Evolutionary conservation across 1,140 invertebrate species (phyloP).

Genomic region (Neodiprion pinetum): DNA sequence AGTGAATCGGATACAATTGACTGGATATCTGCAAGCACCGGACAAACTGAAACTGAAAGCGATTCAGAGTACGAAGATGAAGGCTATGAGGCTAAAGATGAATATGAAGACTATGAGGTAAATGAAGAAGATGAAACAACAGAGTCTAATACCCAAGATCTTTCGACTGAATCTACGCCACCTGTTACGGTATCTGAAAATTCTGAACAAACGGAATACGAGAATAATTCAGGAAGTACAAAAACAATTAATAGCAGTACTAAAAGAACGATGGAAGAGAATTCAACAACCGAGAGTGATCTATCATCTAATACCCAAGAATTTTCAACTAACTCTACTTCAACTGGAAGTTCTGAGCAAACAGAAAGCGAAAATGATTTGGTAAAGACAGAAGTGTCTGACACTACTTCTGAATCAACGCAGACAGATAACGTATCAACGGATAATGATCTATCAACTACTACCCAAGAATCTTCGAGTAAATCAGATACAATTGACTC

Average conservation of each 20-base stretch:
- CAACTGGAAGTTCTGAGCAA: background rate
- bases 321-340: constrained; percentile 13
- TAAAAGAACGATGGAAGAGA: background rate
- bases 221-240: constrained; percentile 4
- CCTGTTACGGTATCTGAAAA: too few relatives aligned
- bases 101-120: too few relatives aligned
- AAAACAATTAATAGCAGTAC: background rate
- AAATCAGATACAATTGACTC: background rate
- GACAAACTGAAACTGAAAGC: too few relatives aligned
- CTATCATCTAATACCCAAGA: constrained; percentile 1
- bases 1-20: background rate
- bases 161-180: too few relatives aligned
- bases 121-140: background rate
- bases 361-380: background rate
- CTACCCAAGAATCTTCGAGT: too few relatives aligned
- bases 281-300: background rate
- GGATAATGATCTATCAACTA: too few relatives aligned
- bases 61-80: too few relatives aligned
- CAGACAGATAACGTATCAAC: background rate
- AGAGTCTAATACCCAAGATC: background rate
- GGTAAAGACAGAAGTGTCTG: background rate
- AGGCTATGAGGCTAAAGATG: too few relatives aligned
- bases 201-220: too few relatives aligned
- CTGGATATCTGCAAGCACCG: background rate
- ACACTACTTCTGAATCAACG: background rate